These are phyloP conservation scores for Meiosimyza decipiens DNA, from an alignment of 2,888 invertebrate species.

Conservation along the genomic window DNA sequence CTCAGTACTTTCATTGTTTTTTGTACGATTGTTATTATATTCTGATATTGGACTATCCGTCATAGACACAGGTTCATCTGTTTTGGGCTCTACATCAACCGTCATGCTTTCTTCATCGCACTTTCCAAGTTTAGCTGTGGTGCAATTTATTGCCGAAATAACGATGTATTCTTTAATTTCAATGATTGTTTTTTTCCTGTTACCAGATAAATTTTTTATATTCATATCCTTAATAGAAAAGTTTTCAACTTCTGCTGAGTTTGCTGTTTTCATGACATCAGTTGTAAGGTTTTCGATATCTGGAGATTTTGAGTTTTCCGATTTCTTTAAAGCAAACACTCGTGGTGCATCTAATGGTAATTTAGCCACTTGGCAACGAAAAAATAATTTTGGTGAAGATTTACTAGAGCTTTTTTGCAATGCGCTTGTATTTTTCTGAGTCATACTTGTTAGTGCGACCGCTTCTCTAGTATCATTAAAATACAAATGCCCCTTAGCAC, in stretches of 20 bases:
- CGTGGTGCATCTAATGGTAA: not conserved
- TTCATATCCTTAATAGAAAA: not conserved
- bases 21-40: not conserved
- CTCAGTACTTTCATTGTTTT: too few species aligned
- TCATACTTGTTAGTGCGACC: not conserved
- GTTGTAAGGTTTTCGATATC: not conserved
- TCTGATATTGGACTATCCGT: not conserved
- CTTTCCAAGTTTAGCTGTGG: not conserved
- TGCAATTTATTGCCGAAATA: not conserved
- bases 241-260: not conserved
- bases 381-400: conserved; percentile 10
- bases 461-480: too few species aligned
- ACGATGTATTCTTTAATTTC: not conserved
- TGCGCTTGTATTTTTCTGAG: not conserved
- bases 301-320: not conserved
- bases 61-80: not conserved
- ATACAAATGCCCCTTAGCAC: too few species aligned
- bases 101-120: not conserved
- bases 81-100: too few species aligned
- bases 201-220: not conserved
- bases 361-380: conserved; percentile 10
- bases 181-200: too few species aligned
- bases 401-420: not conserved
- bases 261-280: not conserved
- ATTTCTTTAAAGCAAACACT: conserved; percentile 12